Evolutionary conservation across 1,140 invertebrate genomes (phyloP).

Genomic region (Zaprionus ornatus): DNA sequence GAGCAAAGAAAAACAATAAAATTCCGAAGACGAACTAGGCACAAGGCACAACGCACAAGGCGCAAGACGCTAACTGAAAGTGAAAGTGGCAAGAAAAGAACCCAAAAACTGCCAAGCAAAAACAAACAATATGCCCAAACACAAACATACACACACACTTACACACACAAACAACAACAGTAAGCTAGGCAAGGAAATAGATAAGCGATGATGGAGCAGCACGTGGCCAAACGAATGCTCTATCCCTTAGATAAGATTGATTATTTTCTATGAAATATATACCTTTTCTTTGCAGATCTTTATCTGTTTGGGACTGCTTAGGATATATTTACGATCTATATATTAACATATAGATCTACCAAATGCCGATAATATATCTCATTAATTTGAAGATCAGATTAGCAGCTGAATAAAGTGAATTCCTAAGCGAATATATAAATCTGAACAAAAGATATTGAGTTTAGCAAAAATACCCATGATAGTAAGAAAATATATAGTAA

Average conservation of each 20-base stretch:
- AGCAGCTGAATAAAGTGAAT: too few species aligned
- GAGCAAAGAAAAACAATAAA: conserved; percentile 58
- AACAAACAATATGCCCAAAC: conserved; percentile 12
- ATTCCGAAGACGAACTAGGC: conserved; percentile 10
- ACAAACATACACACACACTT: not conserved
- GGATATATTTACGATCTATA: too few species aligned
- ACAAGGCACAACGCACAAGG: conserved; percentile 29
- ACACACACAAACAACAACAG: not conserved
- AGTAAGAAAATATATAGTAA: too few species aligned
- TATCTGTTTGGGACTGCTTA: too few species aligned
- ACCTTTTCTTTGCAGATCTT: too few species aligned
- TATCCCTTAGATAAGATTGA: not conserved
- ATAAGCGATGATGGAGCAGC: not conserved
- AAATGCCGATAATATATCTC: too few species aligned
- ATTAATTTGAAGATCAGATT: too few species aligned
- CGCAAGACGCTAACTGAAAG: conserved; percentile 6
- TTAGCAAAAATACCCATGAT: too few species aligned
- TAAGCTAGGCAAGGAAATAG: conserved; percentile 7
- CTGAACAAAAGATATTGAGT: too few species aligned
- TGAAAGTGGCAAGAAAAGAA: conserved; percentile 21
- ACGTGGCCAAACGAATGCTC: not conserved
- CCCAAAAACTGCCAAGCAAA: conserved; percentile 14
- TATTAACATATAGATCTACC: too few species aligned
- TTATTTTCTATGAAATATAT: too few species aligned
- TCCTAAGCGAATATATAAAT: too few species aligned